phyloP scores from a whole-genome alignment of 35 echinoderm and acorn worm genomes.

The Lytechinus variegatus region DNA sequence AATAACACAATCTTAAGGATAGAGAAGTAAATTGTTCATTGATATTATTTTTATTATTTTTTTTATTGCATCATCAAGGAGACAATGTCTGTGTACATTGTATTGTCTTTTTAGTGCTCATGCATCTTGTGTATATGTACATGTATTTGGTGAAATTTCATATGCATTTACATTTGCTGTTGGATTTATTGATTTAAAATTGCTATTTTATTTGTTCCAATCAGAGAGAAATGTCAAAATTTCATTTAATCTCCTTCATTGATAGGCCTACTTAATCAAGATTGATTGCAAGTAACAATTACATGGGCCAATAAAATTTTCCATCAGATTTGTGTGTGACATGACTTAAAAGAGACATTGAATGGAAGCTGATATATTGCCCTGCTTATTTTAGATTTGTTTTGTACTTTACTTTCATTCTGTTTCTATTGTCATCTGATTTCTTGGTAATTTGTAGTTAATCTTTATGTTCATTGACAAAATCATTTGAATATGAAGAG shows the following conservation, averaged over 20 bases:
- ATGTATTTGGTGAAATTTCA: background rate
- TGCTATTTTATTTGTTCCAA: background rate
- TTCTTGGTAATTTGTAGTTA: background rate
- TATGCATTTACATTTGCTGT: constrained; percentile 13
- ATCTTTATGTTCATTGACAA: background rate
- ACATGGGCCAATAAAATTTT: background rate
- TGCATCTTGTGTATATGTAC: background rate
- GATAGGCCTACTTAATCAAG: background rate
- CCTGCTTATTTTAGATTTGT: background rate
- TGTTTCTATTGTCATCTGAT: background rate
- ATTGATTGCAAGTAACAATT: background rate
- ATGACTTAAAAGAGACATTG: background rate
- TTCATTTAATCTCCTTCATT: background rate
- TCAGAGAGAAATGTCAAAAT: background rate
- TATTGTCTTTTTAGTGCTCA: background rate
- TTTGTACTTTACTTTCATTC: background rate
- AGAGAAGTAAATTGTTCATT: too few relatives aligned
- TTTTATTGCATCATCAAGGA: background rate
- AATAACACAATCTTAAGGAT: background rate
- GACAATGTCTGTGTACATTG: background rate
- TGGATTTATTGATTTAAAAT: background rate
- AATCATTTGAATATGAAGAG: constrained; percentile 2
- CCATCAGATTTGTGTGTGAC: background rate
- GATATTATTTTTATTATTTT: background rate
- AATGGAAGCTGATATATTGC: constrained; percentile 3